Conservation (phyloP, 1,140 invertebrate species). For the Steinernema khuongi region DNA sequence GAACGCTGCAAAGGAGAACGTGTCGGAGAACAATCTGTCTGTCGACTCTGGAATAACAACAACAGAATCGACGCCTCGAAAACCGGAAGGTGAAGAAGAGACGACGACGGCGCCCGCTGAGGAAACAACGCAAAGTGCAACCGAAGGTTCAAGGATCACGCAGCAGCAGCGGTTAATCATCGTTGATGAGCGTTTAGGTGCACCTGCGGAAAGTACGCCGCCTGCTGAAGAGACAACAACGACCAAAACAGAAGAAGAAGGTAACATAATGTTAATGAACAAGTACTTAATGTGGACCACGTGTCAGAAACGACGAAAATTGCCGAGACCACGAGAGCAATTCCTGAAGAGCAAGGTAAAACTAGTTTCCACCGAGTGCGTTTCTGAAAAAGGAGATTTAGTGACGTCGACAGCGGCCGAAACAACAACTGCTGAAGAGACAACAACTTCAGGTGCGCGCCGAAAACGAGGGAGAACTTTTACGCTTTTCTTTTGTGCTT, state of each 20-base stretch:
- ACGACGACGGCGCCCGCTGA: background rate
- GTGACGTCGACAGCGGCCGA: background rate
- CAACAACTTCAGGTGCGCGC: background rate
- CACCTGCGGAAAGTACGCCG: background rate
- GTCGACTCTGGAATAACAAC: background rate
- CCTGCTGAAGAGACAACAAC: background rate
- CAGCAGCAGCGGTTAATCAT: background rate
- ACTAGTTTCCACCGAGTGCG: background rate
- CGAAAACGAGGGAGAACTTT: background rate
- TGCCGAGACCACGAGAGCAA: background rate
- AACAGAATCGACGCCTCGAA: background rate
- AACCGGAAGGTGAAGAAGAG: conserved; percentile 2
- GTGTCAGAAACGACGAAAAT: background rate
- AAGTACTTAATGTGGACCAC: background rate
- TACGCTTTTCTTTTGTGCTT: background rate
- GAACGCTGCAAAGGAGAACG: background rate
- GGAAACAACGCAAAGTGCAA: background rate
- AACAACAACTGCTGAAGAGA: background rate
- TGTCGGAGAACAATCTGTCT: conserved; percentile 4
- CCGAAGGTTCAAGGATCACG: background rate
- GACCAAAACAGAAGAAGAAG: background rate
- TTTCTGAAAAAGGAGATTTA: background rate
- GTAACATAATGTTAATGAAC: background rate
- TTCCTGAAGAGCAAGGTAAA: background rate
- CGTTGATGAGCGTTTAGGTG: background rate